These are phyloP conservation scores for Mustela nigripes DNA, from an alignment of 2,113 vertebrate genomes.

Conservation along the genomic window DNA sequence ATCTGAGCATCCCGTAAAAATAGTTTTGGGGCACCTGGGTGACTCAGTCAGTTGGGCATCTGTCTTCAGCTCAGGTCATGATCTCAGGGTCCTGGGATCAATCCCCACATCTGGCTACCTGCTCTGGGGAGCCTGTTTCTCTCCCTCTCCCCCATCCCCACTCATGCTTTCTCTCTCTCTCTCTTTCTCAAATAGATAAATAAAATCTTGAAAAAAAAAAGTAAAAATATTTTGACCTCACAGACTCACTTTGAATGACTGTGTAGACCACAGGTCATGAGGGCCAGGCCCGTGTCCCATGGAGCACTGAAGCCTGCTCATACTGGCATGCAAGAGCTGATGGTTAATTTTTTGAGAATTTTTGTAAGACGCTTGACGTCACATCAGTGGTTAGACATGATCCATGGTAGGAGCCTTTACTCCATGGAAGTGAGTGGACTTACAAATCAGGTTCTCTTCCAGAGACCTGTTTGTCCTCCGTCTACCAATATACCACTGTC, in stretches of 20 bases:
- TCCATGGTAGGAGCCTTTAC: not conserved
- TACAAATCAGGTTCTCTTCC: not conserved
- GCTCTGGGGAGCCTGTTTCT: no score
- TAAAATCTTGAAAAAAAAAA: not conserved
- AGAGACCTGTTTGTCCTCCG: not conserved
- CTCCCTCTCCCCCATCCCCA: no score
- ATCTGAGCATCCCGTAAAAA: not conserved
- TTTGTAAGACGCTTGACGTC: not conserved
- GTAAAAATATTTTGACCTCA: not conserved
- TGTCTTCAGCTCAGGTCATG: not conserved
- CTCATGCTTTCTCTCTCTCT: no score
- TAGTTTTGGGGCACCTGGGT: not conserved
- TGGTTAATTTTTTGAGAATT: not conserved
- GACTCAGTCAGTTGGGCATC: not conserved
- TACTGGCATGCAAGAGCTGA: not conserved
- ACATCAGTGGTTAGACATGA: not conserved
- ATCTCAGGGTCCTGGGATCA: not conserved
- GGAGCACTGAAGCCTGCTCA: not conserved
- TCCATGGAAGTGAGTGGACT: not conserved
- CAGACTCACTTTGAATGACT: not conserved
- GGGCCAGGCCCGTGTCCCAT: not conserved
- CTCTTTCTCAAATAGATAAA: no score
- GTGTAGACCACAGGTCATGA: accelerated
- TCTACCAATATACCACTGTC: not conserved
- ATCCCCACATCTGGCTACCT: not conserved